Conservation (phyloP, 2,113 vertebrate species). For the Cinclus mexicanus region DNA sequence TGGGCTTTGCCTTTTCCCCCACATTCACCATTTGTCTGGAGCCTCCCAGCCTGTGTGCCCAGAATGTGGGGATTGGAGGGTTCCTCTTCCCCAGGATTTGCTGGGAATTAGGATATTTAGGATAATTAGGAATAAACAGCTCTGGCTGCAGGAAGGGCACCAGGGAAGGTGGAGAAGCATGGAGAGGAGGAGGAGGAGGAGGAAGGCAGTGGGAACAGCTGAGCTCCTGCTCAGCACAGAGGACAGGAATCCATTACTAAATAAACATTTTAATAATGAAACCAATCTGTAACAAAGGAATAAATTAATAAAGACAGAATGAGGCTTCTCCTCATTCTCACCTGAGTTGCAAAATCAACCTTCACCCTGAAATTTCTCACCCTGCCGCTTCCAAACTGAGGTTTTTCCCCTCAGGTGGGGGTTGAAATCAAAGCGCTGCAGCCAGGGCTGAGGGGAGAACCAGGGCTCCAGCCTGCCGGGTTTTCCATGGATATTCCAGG, state of each 20-base stretch:
- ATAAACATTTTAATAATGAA: not conserved
- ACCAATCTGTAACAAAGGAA: not conserved
- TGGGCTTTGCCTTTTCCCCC: conserved; percentile 70
- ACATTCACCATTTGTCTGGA: conserved; percentile 82
- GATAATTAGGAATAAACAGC: not conserved
- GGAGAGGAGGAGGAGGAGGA: not conserved
- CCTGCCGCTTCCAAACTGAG: not conserved
- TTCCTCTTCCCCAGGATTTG: conserved; percentile 33
- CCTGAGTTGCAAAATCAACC: not conserved
- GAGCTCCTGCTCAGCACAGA: not conserved
- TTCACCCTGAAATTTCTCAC: not conserved
- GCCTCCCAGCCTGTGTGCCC: not conserved
- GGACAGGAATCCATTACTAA: not conserved
- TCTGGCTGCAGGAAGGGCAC: not conserved
- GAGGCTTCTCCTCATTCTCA: not conserved
- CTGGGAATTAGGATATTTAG: conserved; percentile 29
- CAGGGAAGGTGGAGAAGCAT: not conserved
- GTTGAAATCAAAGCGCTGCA: conserved; percentile 70
- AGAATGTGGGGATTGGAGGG: conserved; percentile 64
- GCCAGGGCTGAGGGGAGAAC: conserved; percentile 81
- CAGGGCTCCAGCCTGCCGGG: conserved; percentile 81
- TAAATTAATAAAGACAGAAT: not conserved
- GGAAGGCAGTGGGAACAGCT: rapidly evolving
- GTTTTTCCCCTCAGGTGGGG: conserved; percentile 58
- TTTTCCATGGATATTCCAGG: conserved; percentile 74